Conservation (phyloP, 2,888 invertebrate genomes). For the Stegophylla sp. region DNA sequence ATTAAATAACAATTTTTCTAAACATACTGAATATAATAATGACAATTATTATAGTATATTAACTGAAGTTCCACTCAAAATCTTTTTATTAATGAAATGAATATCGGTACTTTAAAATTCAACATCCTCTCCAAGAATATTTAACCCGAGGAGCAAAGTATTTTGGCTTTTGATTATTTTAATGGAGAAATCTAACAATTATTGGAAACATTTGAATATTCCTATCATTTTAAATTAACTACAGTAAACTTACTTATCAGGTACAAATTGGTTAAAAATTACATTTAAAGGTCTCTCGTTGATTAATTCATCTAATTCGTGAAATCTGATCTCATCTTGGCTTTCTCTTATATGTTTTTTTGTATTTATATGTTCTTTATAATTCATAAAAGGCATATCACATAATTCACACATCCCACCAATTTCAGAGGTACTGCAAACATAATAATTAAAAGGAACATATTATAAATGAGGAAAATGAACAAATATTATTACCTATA, state of each 20-base stretch:
- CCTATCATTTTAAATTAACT: neutral
- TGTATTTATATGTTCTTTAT: slow-evolving; percentile 56
- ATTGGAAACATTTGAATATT: too few species aligned
- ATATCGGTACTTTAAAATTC: too few species aligned
- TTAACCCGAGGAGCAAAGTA: too few species aligned
- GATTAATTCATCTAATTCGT: slow-evolving; percentile 45
- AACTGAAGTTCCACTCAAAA: too few species aligned
- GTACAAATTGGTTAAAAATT: slow-evolving; percentile 39
- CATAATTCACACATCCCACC: slow-evolving; percentile 55
- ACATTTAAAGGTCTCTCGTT: slow-evolving; percentile 47
- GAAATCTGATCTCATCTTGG: slow-evolving; percentile 40
- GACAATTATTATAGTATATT: too few species aligned
- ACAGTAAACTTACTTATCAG: slow-evolving; percentile 22
- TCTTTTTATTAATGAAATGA: too few species aligned
- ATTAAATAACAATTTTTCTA: too few species aligned
- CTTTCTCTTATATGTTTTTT: slow-evolving; percentile 49
- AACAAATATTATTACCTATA: slow-evolving; percentile 30
- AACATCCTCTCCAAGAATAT: too few species aligned
- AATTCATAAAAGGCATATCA: slow-evolving; percentile 55
- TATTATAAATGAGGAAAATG: neutral
- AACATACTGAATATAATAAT: too few species aligned
- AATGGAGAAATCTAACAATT: too few species aligned
- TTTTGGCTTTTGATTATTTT: too few species aligned
- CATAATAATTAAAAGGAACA: neutral
- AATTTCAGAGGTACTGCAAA: slow-evolving; percentile 51